Evolutionary conservation across 2,113 vertebrate genomes (phyloP).

Genomic region (Ptilorrhoa leucosticta): DNA sequence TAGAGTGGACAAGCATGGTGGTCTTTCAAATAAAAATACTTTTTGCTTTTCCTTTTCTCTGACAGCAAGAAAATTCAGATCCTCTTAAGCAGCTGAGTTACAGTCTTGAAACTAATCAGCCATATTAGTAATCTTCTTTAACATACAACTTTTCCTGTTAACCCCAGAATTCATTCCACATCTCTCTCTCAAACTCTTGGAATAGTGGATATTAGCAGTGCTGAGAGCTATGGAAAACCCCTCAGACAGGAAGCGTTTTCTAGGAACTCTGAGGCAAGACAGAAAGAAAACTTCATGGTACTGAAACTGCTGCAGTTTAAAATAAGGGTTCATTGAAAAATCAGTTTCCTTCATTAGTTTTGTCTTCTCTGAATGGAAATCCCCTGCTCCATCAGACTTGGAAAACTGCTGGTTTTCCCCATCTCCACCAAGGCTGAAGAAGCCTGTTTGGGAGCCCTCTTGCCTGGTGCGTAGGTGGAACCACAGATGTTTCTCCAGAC

Average conservation of each 20-base stretch:
- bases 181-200: neutral
- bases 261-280: neutral
- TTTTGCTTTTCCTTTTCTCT: conserved; percentile 49
- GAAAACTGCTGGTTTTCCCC: conserved; percentile 23
- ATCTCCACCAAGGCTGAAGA: neutral
- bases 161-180: neutral
- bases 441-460: neutral
- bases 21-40: conserved; percentile 33
- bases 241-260: neutral
- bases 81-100: conserved; percentile 48
- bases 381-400: conserved; percentile 8
- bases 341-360: neutral
- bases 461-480: conserved; percentile 15
- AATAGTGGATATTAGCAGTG: neutral
- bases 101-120: conserved; percentile 7
- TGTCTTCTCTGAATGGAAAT: conserved; percentile 66
- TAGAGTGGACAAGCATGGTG: conserved; percentile 55
- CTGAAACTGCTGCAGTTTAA: neutral
- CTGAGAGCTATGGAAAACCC: neutral
- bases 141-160: neutral
- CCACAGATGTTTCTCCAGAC: conserved; percentile 3
- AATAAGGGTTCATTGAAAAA: neutral
- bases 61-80: conserved; percentile 43
- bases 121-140: neutral
- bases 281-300: neutral